Conservation (phyloP, 2,113 vertebrate species). For the Etheostoma spectabile region DNA sequence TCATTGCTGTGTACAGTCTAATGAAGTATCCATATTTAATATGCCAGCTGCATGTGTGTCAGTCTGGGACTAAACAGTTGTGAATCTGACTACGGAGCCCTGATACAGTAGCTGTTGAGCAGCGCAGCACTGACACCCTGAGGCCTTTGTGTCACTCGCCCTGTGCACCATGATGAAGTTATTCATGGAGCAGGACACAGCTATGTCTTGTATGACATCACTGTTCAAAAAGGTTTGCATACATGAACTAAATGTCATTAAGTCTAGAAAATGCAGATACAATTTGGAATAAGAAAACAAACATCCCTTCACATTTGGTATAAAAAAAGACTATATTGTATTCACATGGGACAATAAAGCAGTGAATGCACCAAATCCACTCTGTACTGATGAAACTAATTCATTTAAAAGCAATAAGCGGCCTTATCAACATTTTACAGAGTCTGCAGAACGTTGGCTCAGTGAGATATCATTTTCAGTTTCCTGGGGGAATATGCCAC, state of each 20-base stretch:
- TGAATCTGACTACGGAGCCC: background rate
- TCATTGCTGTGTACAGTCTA: slow-evolving; percentile 25
- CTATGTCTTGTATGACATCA: background rate
- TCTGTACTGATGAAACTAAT: slow-evolving; percentile 46
- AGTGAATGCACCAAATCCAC: background rate
- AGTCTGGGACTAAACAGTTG: slow-evolving; percentile 17
- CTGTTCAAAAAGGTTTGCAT: background rate
- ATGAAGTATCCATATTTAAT: slow-evolving; percentile 67
- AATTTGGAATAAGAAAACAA: background rate
- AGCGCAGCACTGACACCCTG: slow-evolving; percentile 60
- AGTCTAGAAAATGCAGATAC: background rate
- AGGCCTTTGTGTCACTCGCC: slow-evolving; percentile 52
- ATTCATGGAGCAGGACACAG: background rate
- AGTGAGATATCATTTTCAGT: slow-evolving; percentile 68
- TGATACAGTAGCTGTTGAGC: slow-evolving; percentile 7
- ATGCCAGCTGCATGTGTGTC: slow-evolving; percentile 45
- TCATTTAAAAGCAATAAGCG: slow-evolving; percentile 47
- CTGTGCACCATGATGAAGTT: slow-evolving; percentile 7
- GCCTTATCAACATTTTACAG: slow-evolving; percentile 61
- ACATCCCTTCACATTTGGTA: background rate
- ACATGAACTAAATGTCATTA: background rate
- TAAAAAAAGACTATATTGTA: background rate
- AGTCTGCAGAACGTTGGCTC: slow-evolving; percentile 36
- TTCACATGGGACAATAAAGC: slow-evolving; percentile 21
- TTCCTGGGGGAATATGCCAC: slow-evolving; percentile 55